These are phyloP conservation scores for Lasioglossum malachurum DNA, from an alignment of 2,888 invertebrate genomes.

Conservation along the genomic window DNA sequence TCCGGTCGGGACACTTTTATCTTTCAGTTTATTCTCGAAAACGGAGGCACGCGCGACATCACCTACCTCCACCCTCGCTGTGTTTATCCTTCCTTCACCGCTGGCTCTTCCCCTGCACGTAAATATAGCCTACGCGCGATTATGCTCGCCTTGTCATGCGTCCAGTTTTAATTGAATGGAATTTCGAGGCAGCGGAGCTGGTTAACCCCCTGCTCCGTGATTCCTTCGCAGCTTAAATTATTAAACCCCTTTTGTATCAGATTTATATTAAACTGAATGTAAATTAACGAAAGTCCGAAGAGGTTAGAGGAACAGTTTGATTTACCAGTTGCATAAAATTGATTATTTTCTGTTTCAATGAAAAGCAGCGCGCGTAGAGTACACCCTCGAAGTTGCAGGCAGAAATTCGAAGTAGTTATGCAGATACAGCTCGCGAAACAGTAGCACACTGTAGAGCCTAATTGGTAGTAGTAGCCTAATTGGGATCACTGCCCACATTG, in stretches of 20 bases:
- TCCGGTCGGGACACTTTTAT: slow-evolving; percentile 66
- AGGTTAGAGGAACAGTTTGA: background rate
- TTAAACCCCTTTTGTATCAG: background rate
- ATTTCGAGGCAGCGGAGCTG: background rate
- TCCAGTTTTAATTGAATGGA: background rate
- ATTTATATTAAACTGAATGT: background rate
- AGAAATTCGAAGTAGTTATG: background rate
- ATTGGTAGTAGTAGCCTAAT: background rate
- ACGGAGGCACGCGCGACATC: slow-evolving; percentile 50
- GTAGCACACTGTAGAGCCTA: background rate
- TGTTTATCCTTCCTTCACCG: background rate
- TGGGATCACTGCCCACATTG: background rate
- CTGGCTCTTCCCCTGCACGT: slow-evolving; percentile 12
- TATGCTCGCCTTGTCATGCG: background rate
- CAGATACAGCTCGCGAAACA: background rate
- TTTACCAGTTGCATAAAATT: background rate
- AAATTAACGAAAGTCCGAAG: background rate
- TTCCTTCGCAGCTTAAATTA: background rate
- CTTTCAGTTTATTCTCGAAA: slow-evolving; percentile 63
- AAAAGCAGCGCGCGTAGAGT: background rate
- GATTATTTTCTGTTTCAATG: background rate
- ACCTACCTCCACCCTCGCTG: background rate
- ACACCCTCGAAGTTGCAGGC: background rate
- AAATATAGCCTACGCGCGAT: slow-evolving; percentile 37
- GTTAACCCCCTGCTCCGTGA: background rate